Conservation (phyloP, 2,888 invertebrate genomes). For the Cataglyphis albicans region DNA sequence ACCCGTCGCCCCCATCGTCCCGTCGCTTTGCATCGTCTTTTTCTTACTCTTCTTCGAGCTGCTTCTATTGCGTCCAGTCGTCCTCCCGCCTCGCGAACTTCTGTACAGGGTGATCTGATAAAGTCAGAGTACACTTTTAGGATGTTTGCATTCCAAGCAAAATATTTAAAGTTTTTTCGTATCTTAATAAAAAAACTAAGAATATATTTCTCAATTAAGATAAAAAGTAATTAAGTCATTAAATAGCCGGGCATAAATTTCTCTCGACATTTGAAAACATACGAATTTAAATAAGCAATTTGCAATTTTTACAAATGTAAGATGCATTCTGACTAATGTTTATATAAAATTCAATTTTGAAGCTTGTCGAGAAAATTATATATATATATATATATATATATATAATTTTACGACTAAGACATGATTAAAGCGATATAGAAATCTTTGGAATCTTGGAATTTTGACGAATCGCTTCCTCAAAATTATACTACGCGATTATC, state of each 20-base stretch:
- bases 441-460: neutral
- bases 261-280: neutral
- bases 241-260: neutral
- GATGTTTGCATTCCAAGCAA: neutral
- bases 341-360: neutral
- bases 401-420: neutral
- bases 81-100: slow-evolving; percentile 67
- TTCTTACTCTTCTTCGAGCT: slow-evolving; percentile 39
- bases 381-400: neutral
- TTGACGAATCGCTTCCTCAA: neutral
- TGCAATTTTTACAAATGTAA: neutral
- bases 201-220: neutral
- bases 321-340: neutral
- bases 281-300: neutral
- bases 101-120: slow-evolving; percentile 72
- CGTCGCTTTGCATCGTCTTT: slow-evolving; percentile 42
- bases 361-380: neutral
- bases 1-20: slow-evolving; percentile 43
- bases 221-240: neutral
- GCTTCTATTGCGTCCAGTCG: slow-evolving; percentile 50
- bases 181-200: neutral
- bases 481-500: slow-evolving; percentile 22
- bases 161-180: neutral
- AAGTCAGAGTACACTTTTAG: slow-evolving; percentile 39
- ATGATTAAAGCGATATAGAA: neutral